Base-by-base conservation (phyloP, 2,888 invertebrate species). In the Amitus sp. region DNA sequence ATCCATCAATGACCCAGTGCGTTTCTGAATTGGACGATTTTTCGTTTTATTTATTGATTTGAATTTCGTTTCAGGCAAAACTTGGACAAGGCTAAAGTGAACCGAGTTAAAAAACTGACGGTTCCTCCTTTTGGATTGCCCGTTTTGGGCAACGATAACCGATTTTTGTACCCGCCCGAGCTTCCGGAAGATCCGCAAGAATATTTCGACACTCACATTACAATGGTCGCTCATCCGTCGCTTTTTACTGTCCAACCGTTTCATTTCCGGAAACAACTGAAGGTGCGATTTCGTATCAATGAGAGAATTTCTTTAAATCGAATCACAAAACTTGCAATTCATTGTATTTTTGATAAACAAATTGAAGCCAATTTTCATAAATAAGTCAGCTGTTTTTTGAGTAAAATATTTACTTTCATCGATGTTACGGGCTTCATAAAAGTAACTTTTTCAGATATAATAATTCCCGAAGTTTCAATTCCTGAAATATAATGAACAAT, bases 151-250 rank as follows among this genome's bases (percentile, higher is more conserved):
- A 47, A 39, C 28, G 20, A 17, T 6, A 49, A 9, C 1, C 60
- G 49, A 47, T 20, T 62, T 10, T 68, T 86, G 23, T 73, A 73
- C 33, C 77, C 79, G 13, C 86, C 86, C 1, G 58, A 58, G 9
- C 78, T 87, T 17, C 85, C 87, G 1, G 65, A 6, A 1, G 37
- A 12, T 7, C 9, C 9, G 12, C 7, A 37, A 12, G 39, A 13
- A 2, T 89, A 85, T 73, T 90, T 91, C 73, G 89, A 91, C 74
- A 89, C 93, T 10, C 86, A 87, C 73, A 85, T 93, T 52, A 87
- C 90, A 0, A 88, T 90, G 84, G 91, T 92, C 0, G 90, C 92
- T 2, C 90, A 89, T 85, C 94, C 94, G 0, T 87, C 87, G 80
- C 89, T 90, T 82, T 91, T 91, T 72, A 87, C 88, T 39, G 88